phyloP scores from a whole-genome alignment of 2,113 vertebrate species.

The Struthidea cinerea region DNA sequence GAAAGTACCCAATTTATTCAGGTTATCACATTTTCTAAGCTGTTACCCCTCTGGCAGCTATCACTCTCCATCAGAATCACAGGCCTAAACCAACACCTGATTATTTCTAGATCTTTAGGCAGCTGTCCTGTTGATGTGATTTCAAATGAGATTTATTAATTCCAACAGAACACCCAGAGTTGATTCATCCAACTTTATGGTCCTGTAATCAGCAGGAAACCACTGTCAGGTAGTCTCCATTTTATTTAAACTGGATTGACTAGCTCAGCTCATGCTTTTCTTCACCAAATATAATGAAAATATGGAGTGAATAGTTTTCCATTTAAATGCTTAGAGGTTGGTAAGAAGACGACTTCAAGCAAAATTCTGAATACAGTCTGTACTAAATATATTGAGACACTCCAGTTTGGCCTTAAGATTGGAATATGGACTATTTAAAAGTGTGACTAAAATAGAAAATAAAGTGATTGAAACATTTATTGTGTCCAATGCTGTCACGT shows the following conservation, averaged over 20 bases:
- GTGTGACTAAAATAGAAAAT: background rate
- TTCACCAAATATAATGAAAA: background rate
- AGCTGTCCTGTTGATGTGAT: background rate
- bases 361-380: background rate
- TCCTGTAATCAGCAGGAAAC: background rate
- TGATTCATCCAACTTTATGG: background rate
- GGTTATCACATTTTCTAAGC: background rate
- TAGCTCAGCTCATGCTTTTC: background rate
- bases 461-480: background rate
- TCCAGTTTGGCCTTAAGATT: background rate
- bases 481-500: too few relatives aligned
- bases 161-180: background rate
- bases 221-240: background rate
- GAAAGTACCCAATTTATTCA: background rate
- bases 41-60: background rate
- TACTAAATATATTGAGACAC: fast-evolving
- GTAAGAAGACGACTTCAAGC: background rate
- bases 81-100: background rate
- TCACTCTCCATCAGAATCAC: background rate
- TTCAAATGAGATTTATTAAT: background rate
- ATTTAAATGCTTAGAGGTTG: background rate
- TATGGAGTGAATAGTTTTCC: background rate
- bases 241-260: background rate
- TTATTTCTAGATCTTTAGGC: background rate
- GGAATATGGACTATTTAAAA: background rate